phyloP scores from a whole-genome alignment of 1,140 invertebrate species.

The Sminthurides bifidus region DNA sequence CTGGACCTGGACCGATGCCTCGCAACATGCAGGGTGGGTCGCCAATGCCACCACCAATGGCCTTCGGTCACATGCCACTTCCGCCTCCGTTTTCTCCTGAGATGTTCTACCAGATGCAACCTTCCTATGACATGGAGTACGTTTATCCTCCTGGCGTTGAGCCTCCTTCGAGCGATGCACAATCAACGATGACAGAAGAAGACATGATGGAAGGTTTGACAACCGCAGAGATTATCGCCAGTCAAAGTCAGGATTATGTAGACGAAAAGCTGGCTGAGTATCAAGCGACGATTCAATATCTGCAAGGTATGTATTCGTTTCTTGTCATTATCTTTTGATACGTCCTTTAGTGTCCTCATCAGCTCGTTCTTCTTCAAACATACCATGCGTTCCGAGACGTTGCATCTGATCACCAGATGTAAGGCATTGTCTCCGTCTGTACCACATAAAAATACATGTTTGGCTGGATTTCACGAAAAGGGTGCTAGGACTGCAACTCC shows the following conservation, averaged over 20 bases:
- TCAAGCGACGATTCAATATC: constrained; percentile 74
- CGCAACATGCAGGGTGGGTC: background rate
- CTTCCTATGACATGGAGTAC: constrained; percentile 30
- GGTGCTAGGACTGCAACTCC: too few species aligned
- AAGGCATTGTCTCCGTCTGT: too few species aligned
- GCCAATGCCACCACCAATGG: constrained; percentile 11
- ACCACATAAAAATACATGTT: too few species aligned
- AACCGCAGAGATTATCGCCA: constrained; percentile 80
- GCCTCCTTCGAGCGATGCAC: background rate
- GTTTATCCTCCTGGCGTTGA: constrained; percentile 29
- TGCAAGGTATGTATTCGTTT: constrained; percentile 76
- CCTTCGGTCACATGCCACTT: background rate
- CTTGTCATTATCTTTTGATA: background rate
- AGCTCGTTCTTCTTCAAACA: too few species aligned
- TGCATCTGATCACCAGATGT: too few species aligned
- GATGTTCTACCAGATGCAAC: constrained; percentile 15
- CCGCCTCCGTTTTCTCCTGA: constrained; percentile 1
- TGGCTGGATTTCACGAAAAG: too few species aligned
- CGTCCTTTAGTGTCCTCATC: too few species aligned
- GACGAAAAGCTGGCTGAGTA: constrained; percentile 87
- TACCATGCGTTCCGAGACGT: too few species aligned
- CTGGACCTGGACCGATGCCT: too few species aligned
- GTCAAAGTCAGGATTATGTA: constrained; percentile 84
- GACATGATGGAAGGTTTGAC: constrained; percentile 59
- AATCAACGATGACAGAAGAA: constrained; percentile 4